Evolutionary conservation across 1,140 invertebrate genomes (phyloP).

Genomic region (Metopolophium dirhodum): DNA sequence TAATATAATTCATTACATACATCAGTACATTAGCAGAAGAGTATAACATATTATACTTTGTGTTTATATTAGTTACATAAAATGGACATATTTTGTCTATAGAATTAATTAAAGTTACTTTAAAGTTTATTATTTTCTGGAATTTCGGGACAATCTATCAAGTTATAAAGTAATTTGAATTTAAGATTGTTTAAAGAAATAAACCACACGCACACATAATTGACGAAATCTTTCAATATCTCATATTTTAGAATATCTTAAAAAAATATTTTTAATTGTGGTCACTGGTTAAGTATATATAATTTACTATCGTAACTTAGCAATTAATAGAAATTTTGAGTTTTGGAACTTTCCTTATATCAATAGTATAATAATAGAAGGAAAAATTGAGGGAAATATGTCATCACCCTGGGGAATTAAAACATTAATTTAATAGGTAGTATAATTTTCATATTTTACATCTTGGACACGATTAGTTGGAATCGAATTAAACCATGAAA

Average conservation of each 20-base stretch:
- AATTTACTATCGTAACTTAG: slow-evolving; percentile 45
- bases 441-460: slow-evolving; percentile 21
- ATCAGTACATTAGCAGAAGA: not conserved
- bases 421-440: not conserved
- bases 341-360: slow-evolving; percentile 57
- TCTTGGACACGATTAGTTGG: not conserved
- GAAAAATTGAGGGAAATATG: slow-evolving; percentile 60
- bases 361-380: slow-evolving; percentile 62
- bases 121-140: not conserved
- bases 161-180: not conserved
- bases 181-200: no score
- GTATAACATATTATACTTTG: not conserved
- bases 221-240: not conserved
- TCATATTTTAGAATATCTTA: not conserved
- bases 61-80: not conserved
- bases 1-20: not conserved
- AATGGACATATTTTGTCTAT: not conserved
- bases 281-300: not conserved
- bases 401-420: slow-evolving; percentile 60
- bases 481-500: slow-evolving; percentile 5
- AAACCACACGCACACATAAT: not conserved
- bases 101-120: not conserved
- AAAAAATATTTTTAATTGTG: not conserved
- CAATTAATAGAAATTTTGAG: slow-evolving; percentile 60
- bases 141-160: not conserved